Conservation (phyloP, 2,113 vertebrate species). For the Myiagra hebetior region DNA sequence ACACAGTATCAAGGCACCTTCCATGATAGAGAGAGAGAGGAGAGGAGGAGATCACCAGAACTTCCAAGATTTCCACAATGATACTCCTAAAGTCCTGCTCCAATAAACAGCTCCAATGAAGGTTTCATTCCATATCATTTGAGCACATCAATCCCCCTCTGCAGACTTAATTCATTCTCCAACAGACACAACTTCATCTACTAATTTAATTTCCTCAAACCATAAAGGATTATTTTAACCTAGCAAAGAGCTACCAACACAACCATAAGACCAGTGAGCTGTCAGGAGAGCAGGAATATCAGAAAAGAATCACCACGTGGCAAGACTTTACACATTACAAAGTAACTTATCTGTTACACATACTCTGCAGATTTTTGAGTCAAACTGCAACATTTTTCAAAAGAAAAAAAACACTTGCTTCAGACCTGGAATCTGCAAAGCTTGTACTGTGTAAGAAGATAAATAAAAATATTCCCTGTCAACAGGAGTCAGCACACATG, state of each 20-base stretch:
- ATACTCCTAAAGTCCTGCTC: not conserved
- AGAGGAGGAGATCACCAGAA: not conserved
- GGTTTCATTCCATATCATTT: not conserved
- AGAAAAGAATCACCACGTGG: not conserved
- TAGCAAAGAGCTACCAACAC: not conserved
- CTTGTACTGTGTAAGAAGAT: not conserved
- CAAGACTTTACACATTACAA: not conserved
- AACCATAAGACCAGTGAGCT: not conserved
- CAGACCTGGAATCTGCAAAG: not conserved
- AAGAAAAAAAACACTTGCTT: not conserved
- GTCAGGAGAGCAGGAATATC: not conserved
- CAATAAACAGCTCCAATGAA: fast-evolving
- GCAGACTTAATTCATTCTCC: not conserved
- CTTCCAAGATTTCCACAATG: not conserved
- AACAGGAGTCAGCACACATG: not conserved
- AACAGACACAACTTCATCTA: not conserved
- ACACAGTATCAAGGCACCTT: fast-evolving
- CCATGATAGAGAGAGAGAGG: not conserved
- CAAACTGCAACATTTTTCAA: not conserved
- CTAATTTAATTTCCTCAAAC: not conserved
- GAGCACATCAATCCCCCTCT: not conserved
- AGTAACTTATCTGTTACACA: not conserved
- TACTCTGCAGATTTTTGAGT: not conserved
- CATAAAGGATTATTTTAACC: not conserved
- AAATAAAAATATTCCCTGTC: not conserved